These are phyloP conservation scores for Dicaeum eximium DNA, from an alignment of 2,113 vertebrate genomes.

Conservation along the genomic window DNA sequence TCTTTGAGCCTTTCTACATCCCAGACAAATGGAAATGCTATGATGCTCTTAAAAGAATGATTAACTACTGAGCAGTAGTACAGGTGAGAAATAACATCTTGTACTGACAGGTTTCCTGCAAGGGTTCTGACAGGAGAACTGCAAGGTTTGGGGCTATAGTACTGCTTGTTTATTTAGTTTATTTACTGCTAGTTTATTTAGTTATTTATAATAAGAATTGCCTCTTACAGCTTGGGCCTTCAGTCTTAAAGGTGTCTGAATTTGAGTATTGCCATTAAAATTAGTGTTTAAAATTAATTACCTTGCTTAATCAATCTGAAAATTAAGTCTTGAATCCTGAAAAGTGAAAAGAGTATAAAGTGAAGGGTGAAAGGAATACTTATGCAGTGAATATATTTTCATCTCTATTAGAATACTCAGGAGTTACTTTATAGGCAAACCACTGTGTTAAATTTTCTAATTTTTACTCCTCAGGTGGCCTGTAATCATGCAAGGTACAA, in stretches of 20 bases:
- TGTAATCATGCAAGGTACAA: not conserved
- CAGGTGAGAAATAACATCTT: slow-evolving; percentile 48
- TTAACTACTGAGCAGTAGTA: slow-evolving; percentile 84
- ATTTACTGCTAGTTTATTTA: not conserved
- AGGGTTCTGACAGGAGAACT: not conserved
- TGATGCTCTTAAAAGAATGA: slow-evolving; percentile 92
- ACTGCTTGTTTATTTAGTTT: not conserved
- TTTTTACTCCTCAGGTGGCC: not conserved
- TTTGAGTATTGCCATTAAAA: not conserved
- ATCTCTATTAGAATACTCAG: not conserved
- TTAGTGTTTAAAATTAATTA: not conserved
- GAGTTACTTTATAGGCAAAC: not conserved
- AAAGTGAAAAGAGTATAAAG: not conserved
- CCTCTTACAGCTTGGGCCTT: not conserved
- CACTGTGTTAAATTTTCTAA: not conserved
- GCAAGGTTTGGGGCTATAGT: not conserved
- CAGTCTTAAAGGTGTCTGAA: not conserved
- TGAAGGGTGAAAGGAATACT: not conserved
- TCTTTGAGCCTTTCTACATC: slow-evolving; percentile 98
- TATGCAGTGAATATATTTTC: not conserved
- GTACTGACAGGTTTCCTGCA: not conserved
- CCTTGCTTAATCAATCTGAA: not conserved
- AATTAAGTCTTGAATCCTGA: not conserved
- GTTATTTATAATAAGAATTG: not conserved
- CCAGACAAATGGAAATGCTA: slow-evolving; percentile 99